Percentiles rank a stretch among this genome's conserved stretches.
Evolutionary conservation across 2,113 vertebrate species (phyloP).

Genomic region (Scatophagus argus): DNA sequence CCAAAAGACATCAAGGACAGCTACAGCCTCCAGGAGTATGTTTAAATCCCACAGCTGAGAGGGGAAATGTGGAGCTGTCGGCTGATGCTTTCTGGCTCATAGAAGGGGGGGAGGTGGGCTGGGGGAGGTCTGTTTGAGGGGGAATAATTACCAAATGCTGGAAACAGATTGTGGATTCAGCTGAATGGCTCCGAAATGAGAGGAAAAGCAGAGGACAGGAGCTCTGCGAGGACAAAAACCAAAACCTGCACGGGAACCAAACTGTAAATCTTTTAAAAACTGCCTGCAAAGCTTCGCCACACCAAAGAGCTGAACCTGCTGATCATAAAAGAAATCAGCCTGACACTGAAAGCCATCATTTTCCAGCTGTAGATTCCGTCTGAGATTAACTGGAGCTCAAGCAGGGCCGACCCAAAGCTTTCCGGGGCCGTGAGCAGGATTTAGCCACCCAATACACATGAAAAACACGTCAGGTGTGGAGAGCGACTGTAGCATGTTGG

Average conservation of each 20-base stretch:
- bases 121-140: constrained; percentile 24
- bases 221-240: background rate
- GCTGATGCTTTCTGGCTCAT: constrained; percentile 38
- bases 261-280: constrained; percentile 37
- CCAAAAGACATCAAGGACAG: constrained; percentile 78
- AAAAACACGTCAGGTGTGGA: too few relatives aligned
- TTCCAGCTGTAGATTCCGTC: constrained; percentile 4
- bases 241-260: constrained; percentile 12
- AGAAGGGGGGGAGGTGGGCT: constrained; percentile 10
- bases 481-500: fast-evolving
- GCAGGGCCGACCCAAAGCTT: constrained; percentile 28
- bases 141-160: constrained; percentile 62
- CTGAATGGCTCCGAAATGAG: background rate
- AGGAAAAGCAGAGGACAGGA: background rate
- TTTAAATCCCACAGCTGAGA: constrained; percentile 75
- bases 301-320: constrained; percentile 52
- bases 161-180: constrained; percentile 55
- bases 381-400: background rate
- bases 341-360: constrained; percentile 37
- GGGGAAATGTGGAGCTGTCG: constrained; percentile 33
- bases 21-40: constrained; percentile 92
- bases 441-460: background rate
- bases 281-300: constrained; percentile 26
- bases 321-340: background rate
- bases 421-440: background rate